Conservation (phyloP, 1,140 invertebrate species). For the Potamilus streckersoni region DNA sequence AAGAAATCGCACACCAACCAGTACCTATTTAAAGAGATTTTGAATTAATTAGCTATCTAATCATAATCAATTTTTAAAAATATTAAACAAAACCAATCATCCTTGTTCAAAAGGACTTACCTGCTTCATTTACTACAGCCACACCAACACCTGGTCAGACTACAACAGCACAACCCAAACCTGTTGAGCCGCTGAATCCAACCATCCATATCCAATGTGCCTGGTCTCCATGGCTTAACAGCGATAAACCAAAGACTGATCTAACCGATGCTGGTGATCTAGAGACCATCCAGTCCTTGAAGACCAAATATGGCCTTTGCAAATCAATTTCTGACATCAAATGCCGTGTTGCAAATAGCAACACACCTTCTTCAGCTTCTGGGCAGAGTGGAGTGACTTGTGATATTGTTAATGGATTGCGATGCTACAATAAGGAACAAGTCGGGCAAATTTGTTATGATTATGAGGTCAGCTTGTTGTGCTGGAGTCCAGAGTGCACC, state of each 20-base stretch:
- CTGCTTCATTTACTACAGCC: not conserved
- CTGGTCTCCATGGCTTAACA: constrained; percentile 62
- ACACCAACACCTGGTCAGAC: not conserved
- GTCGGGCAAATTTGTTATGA: constrained; percentile 34
- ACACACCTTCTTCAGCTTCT: constrained; percentile 75
- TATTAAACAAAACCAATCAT: too few species aligned
- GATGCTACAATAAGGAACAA: constrained; percentile 61
- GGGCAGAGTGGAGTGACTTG: constrained; percentile 67
- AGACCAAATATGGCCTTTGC: constrained; percentile 68
- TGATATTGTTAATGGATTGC: constrained; percentile 60
- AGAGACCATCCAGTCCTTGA: constrained; percentile 55
- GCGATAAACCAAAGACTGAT: constrained; percentile 37
- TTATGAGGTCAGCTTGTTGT: constrained; percentile 50
- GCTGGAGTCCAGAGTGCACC: constrained; percentile 40
- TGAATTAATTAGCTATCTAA: too few species aligned
- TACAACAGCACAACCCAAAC: not conserved
- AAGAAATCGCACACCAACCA: too few species aligned
- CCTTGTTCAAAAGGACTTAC: too few species aligned
- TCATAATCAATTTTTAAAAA: too few species aligned
- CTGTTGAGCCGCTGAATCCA: not conserved
- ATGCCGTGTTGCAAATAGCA: constrained; percentile 77
- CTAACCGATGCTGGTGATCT: constrained; percentile 52
- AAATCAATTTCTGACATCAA: constrained; percentile 78
- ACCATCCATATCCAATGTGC: constrained; percentile 29
- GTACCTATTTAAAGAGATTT: too few species aligned